Conservation (phyloP, 2,888 invertebrate genomes). For the Stenodera caucasica region DNA sequence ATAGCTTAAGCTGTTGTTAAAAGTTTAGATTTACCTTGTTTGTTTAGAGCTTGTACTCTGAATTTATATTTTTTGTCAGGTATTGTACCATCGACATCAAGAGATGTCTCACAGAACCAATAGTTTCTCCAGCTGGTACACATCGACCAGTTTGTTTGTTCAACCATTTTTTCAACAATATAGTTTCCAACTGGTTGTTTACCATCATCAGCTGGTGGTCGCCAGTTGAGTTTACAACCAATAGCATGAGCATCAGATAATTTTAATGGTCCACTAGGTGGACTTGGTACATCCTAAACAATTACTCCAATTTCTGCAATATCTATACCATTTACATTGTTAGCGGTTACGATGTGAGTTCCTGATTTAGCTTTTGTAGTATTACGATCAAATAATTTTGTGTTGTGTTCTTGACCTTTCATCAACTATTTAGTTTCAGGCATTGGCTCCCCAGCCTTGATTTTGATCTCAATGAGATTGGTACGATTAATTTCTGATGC, state of each 20-base stretch:
- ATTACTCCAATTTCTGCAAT: slow-evolving; percentile 90
- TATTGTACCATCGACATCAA: slow-evolving; percentile 80
- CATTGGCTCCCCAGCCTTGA: slow-evolving; percentile 93
- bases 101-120: slow-evolving; percentile 76
- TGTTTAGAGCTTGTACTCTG: slow-evolving; percentile 93
- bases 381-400: slow-evolving; percentile 76
- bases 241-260: slow-evolving; percentile 87
- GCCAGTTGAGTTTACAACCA: slow-evolving; percentile 88
- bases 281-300: slow-evolving; percentile 83
- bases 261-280: slow-evolving; percentile 90
- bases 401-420: slow-evolving; percentile 83
- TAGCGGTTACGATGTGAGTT: slow-evolving; percentile 86
- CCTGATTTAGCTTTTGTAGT: slow-evolving; percentile 88
- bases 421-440: slow-evolving; percentile 92
- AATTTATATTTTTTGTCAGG: slow-evolving; percentile 98
- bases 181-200: slow-evolving; percentile 93
- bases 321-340: slow-evolving; percentile 93
- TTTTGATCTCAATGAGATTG: slow-evolving; percentile 80
- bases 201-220: slow-evolving; percentile 92
- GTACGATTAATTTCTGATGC: slow-evolving; percentile 91
- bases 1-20: slow-evolving; percentile 82
- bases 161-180: slow-evolving; percentile 93
- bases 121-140: slow-evolving; percentile 91
- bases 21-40: slow-evolving; percentile 96
- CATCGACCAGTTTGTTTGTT: slow-evolving; percentile 90